Evolutionary conservation across 2,888 invertebrate genomes (phyloP).

Genomic region (Meloe dianella): DNA sequence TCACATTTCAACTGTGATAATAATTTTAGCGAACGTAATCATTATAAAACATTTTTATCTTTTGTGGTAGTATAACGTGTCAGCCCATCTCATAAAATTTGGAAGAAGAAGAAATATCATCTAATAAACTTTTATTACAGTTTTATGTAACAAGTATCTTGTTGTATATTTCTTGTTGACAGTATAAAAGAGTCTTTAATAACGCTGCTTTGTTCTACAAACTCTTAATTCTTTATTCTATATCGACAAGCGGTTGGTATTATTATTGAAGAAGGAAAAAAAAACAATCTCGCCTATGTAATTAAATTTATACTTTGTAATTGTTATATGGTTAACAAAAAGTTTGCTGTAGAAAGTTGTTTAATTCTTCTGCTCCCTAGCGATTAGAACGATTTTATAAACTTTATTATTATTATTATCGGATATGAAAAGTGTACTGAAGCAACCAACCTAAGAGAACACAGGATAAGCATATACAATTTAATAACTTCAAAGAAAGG

Average conservation of each 20-base stretch:
- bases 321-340: background rate
- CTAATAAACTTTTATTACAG: background rate
- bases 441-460: too few relatives aligned
- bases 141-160: background rate
- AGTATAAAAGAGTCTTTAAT: background rate
- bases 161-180: background rate
- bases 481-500: background rate
- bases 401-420: background rate
- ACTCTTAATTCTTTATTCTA: background rate
- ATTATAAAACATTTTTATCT: background rate
- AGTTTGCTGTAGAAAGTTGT: too few relatives aligned
- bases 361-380: background rate
- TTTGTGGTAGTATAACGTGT: background rate
- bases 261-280: too few relatives aligned
- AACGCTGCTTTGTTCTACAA: too few relatives aligned
- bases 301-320: background rate
- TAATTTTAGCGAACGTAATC: background rate
- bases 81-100: background rate
- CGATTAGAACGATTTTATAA: background rate
- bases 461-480: background rate
- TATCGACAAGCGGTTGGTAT: background rate
- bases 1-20: background rate
- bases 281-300: background rate
- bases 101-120: background rate
- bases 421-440: background rate